Conservation (phyloP, 2,888 invertebrate species). For the Dicyrtomina minuta region DNA sequence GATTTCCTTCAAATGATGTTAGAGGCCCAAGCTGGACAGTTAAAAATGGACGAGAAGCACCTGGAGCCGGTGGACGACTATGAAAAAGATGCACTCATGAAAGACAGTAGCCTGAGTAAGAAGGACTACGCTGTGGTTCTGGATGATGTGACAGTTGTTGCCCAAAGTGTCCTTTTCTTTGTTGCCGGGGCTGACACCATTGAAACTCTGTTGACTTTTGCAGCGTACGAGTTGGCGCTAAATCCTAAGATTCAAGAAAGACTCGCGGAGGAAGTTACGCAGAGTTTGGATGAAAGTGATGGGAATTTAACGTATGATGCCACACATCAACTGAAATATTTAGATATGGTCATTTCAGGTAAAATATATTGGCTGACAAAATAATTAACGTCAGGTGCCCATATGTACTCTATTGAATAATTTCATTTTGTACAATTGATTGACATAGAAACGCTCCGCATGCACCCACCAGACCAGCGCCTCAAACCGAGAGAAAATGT, state of each 20-base stretch:
- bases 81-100: neutral
- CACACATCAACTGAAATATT: slow-evolving; percentile 32
- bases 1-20: slow-evolving; percentile 54
- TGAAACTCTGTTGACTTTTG: neutral
- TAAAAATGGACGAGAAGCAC: too few species aligned
- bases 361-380: too few species aligned
- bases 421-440: too few species aligned
- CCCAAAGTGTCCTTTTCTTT: slow-evolving; percentile 28
- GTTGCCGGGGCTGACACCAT: slow-evolving; percentile 7
- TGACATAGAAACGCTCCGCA: slow-evolving; percentile 60
- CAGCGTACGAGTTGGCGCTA: slow-evolving; percentile 24
- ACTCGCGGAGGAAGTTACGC: slow-evolving; percentile 8
- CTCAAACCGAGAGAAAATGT: slow-evolving; percentile 56
- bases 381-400: too few species aligned
- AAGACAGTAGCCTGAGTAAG: neutral
- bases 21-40: slow-evolving; percentile 23
- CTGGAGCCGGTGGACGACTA: too few species aligned
- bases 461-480: slow-evolving; percentile 60
- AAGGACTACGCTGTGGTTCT: neutral
- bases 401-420: too few species aligned
- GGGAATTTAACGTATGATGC: slow-evolving; percentile 44
- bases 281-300: neutral
- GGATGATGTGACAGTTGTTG: slow-evolving; percentile 20
- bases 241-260: slow-evolving; percentile 28
- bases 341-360: slow-evolving; percentile 48